Conservation (phyloP, 2,113 vertebrate species). For the Macquaria ambigua region DNA sequence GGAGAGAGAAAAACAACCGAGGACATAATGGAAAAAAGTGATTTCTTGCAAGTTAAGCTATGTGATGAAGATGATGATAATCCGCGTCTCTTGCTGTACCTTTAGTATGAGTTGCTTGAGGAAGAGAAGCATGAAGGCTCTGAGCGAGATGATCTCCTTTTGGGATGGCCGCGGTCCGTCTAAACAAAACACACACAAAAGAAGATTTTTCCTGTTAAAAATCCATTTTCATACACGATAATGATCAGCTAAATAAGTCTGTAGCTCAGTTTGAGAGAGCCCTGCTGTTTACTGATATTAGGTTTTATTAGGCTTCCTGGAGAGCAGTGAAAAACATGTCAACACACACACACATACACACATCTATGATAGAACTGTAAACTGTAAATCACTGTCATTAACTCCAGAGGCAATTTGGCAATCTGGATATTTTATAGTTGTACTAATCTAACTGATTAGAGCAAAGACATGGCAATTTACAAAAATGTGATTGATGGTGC, state of each 20-base stretch:
- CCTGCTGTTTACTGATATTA: slow-evolving; percentile 54
- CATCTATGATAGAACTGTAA: slow-evolving; percentile 20
- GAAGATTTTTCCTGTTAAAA: slow-evolving; percentile 57
- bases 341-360: slow-evolving; percentile 15
- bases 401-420: slow-evolving; percentile 51
- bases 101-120: slow-evolving; percentile 99
- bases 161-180: slow-evolving; percentile 96
- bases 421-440: slow-evolving; percentile 63
- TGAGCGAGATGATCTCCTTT: slow-evolving; percentile 97
- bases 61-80: slow-evolving; percentile 31
- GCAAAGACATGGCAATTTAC: slow-evolving; percentile 55
- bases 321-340: slow-evolving; percentile 53
- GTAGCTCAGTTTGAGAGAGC: slow-evolving; percentile 16
- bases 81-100: slow-evolving; percentile 79
- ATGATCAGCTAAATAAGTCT: slow-evolving; percentile 22
- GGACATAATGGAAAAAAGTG: slow-evolving; percentile 14
- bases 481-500: slow-evolving; percentile 56
- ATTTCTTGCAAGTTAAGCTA: slow-evolving; percentile 53
- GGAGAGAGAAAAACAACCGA: slow-evolving; percentile 33
- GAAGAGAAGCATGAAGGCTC: slow-evolving; percentile 99
- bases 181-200: slow-evolving; percentile 73
- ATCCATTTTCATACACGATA: slow-evolving; percentile 25
- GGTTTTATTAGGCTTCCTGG: slow-evolving; percentile 57
- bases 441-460: slow-evolving; percentile 69
- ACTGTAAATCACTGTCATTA: slow-evolving; percentile 64